Conservation (phyloP, 2,888 invertebrate species). For the Cosmia pyralina region DNA sequence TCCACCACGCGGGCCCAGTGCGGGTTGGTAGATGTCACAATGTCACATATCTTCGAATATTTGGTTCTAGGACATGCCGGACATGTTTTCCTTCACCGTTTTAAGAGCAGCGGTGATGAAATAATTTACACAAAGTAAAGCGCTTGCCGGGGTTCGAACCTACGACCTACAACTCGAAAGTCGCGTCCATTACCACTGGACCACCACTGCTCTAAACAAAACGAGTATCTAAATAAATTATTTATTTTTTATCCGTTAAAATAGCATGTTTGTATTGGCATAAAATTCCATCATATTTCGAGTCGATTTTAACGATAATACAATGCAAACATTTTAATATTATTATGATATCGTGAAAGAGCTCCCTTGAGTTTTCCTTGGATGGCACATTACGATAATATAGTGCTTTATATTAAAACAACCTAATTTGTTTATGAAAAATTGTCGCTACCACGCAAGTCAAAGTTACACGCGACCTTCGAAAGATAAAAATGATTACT, state of each 20-base stretch:
- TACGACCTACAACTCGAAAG: too few species aligned
- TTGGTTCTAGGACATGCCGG: too few species aligned
- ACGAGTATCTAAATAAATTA: background rate
- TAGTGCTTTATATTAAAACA: conserved; percentile 48
- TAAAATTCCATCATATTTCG: conserved; percentile 1
- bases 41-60: too few species aligned
- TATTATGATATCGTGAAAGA: conserved; percentile 37
- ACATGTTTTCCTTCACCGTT: too few species aligned
- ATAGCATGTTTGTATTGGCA: background rate
- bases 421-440: conserved; percentile 53
- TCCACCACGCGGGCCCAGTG: too few species aligned
- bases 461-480: conserved; percentile 27
- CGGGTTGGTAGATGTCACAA: too few species aligned
- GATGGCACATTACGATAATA: conserved; percentile 40
- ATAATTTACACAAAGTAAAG: too few species aligned
- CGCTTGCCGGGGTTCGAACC: too few species aligned
- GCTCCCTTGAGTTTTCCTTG: conserved; percentile 51
- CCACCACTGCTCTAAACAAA: background rate
- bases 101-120: too few species aligned
- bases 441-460: conserved; percentile 45
- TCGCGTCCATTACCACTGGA: too few species aligned
- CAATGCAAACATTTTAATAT: conserved; percentile 32
- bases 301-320: conserved; percentile 13
- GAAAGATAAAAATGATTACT: background rate
- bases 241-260: background rate